phyloP scores from a whole-genome alignment of 2,113 vertebrate genomes.

The Notothenia coriiceps region DNA sequence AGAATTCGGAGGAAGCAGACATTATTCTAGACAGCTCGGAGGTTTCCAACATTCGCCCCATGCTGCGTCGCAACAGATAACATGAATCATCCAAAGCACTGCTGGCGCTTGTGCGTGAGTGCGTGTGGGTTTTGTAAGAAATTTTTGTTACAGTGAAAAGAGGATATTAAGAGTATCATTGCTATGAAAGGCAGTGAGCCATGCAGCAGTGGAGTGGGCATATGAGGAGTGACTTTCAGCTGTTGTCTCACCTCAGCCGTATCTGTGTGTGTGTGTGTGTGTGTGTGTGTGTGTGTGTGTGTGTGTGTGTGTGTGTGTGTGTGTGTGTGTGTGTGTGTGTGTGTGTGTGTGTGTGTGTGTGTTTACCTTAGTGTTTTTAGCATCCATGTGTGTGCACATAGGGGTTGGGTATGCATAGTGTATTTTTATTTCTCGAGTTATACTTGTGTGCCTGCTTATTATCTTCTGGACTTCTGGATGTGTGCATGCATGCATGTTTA shows the following conservation, averaged over 20 bases:
- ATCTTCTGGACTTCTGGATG: neutral
- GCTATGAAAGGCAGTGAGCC: constrained; percentile 37
- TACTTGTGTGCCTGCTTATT: neutral
- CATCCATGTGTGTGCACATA: constrained; percentile 3
- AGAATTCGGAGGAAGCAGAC: constrained; percentile 58
- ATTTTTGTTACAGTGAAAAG: constrained; percentile 53
- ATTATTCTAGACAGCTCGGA: constrained; percentile 68
- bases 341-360: constrained; percentile 8
- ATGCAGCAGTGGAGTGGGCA: constrained; percentile 43
- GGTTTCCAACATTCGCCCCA: constrained; percentile 61
- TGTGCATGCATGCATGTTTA: neutral
- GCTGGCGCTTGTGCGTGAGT: constrained; percentile 12
- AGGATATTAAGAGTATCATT: constrained; percentile 57
- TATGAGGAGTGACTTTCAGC: constrained; percentile 49
- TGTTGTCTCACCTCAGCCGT: constrained; percentile 49
- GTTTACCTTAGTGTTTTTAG: constrained; percentile 17
- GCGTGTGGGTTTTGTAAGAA: constrained; percentile 52
- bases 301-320: too few relatives aligned
- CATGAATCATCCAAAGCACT: constrained; percentile 59
- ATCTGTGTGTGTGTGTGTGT: too few relatives aligned
- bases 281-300: too few relatives aligned
- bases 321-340: constrained; percentile 10
- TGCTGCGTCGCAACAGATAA: constrained; percentile 69
- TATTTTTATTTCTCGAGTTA: constrained; percentile 3
- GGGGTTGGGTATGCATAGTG: constrained; percentile 9